phyloP scores from a whole-genome alignment of 2,797 vertebrate species.

The Benthosema pterotum region DNA sequence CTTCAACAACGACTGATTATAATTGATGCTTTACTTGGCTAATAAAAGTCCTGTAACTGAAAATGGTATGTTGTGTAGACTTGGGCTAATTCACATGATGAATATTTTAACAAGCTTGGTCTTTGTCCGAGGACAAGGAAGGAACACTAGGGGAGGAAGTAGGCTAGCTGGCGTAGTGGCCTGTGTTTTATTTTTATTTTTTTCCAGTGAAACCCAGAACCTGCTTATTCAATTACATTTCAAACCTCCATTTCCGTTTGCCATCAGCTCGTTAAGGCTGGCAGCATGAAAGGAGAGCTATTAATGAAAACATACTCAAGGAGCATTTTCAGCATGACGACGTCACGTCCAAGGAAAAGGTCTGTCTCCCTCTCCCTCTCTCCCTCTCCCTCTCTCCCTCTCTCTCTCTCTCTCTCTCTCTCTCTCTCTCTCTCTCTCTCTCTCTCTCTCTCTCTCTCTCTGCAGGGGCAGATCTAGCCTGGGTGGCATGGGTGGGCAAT shows the following conservation, averaged over 20 bases:
- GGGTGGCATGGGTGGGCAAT: no score
- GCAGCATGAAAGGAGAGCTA: conserved; percentile 60
- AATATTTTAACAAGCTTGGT: no score
- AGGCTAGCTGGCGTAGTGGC: conserved; percentile 27
- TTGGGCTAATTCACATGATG: no score
- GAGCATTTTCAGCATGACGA: background rate
- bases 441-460: no score
- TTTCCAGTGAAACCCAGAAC: conserved; percentile 48
- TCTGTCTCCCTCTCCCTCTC: background rate
- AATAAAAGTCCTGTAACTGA: no score
- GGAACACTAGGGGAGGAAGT: conserved; percentile 31
- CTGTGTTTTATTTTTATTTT: no score
- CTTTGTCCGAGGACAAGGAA: no score
- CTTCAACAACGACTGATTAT: no score
- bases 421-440: background rate
- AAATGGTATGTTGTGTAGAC: no score
- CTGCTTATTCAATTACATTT: conserved; percentile 72
- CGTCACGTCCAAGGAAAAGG: conserved; percentile 27
- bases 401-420: background rate
- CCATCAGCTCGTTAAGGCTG: conserved; percentile 62
- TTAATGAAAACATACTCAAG: conserved; percentile 44
- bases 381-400: no score
- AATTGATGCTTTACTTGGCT: no score
- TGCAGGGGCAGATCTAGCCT: no score
- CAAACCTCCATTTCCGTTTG: conserved; percentile 66